Conservation (phyloP, 2,888 invertebrate species). For the Hypolimnas misippus region DNA sequence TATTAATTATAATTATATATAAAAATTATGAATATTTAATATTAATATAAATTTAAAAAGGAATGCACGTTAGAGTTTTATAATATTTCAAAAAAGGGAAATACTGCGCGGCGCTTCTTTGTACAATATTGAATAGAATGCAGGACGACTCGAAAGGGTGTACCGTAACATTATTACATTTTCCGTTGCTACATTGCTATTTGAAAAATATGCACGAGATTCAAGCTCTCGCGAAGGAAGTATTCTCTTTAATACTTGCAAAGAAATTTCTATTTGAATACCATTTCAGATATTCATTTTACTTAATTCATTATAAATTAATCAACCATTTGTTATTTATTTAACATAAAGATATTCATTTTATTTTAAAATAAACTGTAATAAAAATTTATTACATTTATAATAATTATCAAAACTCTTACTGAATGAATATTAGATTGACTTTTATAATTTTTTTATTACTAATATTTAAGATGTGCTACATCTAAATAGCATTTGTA, state of each 20-base stretch:
- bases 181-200: conserved; percentile 45
- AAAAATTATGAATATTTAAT: too few relatives aligned
- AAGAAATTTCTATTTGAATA: conserved; percentile 20
- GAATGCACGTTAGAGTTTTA: background rate
- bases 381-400: too few relatives aligned
- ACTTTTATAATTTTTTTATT: too few relatives aligned
- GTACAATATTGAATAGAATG: conserved; percentile 50
- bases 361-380: too few relatives aligned
- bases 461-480: too few relatives aligned
- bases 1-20: too few relatives aligned
- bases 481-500: too few relatives aligned
- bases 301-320: background rate
- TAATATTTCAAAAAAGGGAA: conserved; percentile 27
- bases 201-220: conserved; percentile 46
- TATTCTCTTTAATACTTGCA: conserved; percentile 21
- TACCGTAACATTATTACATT: conserved; percentile 51
- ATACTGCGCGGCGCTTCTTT: conserved; percentile 33
- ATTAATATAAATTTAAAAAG: conserved; percentile 6
- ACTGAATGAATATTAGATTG: too few relatives aligned
- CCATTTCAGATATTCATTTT: conserved; percentile 2
- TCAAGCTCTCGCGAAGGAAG: conserved; percentile 32
- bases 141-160: conserved; percentile 44
- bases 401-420: too few relatives aligned
- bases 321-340: background rate
- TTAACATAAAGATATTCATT: background rate